Percentiles rank a stretch among this genome's conserved stretches.
Conservation (phyloP, 2,113 vertebrate genomes). For the Xiphophorus maculatus region DNA sequence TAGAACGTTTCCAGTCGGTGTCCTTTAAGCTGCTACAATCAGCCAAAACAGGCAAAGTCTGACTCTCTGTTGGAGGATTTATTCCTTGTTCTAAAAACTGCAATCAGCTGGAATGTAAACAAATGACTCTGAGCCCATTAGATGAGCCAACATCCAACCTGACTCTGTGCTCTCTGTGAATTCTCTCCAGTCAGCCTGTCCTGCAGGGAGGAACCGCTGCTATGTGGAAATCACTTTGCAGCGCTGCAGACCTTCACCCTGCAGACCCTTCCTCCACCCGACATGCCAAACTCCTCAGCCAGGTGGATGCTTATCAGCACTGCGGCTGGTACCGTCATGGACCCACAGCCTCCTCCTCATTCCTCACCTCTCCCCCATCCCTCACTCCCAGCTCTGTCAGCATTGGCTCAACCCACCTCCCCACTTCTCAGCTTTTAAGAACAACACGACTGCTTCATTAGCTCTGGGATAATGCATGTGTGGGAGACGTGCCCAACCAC, state of each 20-base stretch:
- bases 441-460: slow-evolving; percentile 41
- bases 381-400: slow-evolving; percentile 31
- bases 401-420: slow-evolving; percentile 1
- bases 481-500: background rate
- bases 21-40: too few relatives aligned
- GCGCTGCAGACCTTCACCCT: slow-evolving; percentile 29
- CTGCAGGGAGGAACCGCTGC: slow-evolving; percentile 30
- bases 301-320: slow-evolving; percentile 65
- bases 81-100: too few relatives aligned
- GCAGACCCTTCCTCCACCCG: slow-evolving; percentile 34
- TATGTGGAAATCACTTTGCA: slow-evolving; percentile 39
- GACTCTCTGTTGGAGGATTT: too few relatives aligned
- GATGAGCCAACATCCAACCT: too few relatives aligned
- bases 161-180: too few relatives aligned
- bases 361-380: slow-evolving; percentile 30
- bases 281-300: slow-evolving; percentile 32
- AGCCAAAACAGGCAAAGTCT: too few relatives aligned
- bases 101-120: too few relatives aligned
- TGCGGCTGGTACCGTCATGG: slow-evolving; percentile 71
- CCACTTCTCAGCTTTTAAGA: slow-evolving; percentile 16
- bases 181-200: background rate
- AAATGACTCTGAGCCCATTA: too few relatives aligned
- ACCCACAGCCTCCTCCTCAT: slow-evolving; percentile 34
- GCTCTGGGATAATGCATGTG: background rate
- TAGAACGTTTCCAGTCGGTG: too few relatives aligned